Percentiles rank a stretch among this genome's conserved stretches.
Evolutionary conservation across 2,797 vertebrate species (phyloP).

Genomic region (Mus caroli): DNA sequence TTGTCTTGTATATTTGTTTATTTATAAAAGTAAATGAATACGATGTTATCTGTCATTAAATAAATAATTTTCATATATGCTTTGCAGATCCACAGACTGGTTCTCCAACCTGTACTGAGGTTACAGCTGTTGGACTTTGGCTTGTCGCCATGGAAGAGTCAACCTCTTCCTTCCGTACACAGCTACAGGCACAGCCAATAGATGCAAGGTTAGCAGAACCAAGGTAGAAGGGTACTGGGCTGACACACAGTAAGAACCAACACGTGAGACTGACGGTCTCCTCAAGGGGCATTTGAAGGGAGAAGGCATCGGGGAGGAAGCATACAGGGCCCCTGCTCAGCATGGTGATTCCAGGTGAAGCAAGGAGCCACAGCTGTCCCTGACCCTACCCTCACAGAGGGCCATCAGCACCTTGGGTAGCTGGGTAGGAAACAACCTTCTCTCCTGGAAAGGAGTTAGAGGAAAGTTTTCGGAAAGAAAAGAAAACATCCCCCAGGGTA

Average conservation of each 20-base stretch:
- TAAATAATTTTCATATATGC: conserved; percentile 62
- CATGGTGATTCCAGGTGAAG: not conserved
- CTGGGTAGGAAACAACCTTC: not conserved
- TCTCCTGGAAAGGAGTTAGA: not conserved
- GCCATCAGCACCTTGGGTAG: not conserved
- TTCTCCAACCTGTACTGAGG: not conserved
- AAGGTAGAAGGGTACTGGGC: not conserved
- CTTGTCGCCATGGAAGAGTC: not conserved
- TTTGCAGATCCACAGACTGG: not conserved
- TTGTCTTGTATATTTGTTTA: conserved; percentile 58
- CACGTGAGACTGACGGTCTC: not conserved
- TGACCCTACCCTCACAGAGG: not conserved
- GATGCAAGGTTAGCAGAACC: accelerated
- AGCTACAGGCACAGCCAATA: too few relatives aligned
- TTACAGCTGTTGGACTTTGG: accelerated
- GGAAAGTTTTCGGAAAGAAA: not conserved
- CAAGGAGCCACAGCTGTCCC: not conserved
- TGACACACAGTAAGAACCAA: not conserved
- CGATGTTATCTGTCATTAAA: conserved; percentile 55
- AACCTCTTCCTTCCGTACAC: too few relatives aligned
- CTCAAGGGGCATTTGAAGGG: not conserved
- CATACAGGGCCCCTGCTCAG: not conserved
- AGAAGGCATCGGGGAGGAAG: not conserved
- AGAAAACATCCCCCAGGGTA: not conserved
- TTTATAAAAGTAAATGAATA: conserved; percentile 77